These are phyloP conservation scores for Anagrus nilaparvatae DNA, from an alignment of 1,140 invertebrate species.

Conservation along the genomic window DNA sequence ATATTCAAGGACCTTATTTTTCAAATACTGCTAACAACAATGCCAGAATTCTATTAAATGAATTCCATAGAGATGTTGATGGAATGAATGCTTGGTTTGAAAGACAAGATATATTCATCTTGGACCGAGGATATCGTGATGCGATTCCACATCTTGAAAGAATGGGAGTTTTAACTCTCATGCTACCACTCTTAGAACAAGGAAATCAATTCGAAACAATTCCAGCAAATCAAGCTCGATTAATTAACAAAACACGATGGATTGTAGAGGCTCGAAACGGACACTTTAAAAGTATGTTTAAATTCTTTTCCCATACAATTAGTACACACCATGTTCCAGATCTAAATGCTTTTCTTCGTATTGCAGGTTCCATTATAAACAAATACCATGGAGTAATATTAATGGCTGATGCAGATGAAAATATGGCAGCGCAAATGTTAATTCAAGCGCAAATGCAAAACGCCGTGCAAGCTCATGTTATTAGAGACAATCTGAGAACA, in stretches of 20 bases:
- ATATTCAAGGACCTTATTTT: constrained; percentile 12
- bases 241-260: constrained; percentile 11
- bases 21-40: constrained; percentile 8
- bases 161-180: too few species aligned
- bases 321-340: neutral
- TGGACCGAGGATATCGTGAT: too few species aligned
- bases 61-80: too few species aligned
- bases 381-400: neutral
- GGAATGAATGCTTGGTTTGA: too few species aligned
- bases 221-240: constrained; percentile 7
- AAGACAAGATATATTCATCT: too few species aligned
- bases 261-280: constrained; percentile 12
- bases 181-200: too few species aligned
- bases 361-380: neutral
- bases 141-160: too few species aligned
- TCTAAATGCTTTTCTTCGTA: neutral
- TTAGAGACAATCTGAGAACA: too few species aligned
- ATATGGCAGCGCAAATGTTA: neutral
- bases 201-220: constrained; percentile 5
- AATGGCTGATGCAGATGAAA: constrained; percentile 1
- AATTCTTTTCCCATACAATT: constrained; percentile 9
- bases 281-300: constrained; percentile 9
- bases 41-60: constrained; percentile 10
- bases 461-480: constrained; percentile 10
- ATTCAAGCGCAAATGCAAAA: constrained; percentile 2